Conservation (phyloP, 2,888 invertebrate genomes). For the Philereme vetulata region DNA sequence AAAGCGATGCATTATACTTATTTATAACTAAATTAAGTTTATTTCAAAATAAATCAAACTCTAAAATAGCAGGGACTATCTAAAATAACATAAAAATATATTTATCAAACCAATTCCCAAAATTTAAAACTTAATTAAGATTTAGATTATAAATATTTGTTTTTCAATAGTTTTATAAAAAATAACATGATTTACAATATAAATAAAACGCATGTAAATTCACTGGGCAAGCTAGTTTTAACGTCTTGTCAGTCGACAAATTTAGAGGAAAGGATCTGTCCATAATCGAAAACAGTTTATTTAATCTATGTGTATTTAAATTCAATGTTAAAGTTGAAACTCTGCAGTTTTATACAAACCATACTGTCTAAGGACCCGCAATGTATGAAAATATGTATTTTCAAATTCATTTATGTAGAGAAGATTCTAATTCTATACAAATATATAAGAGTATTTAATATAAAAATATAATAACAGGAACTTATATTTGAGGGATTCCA, state of each 20-base stretch:
- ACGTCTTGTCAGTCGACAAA: too few relatives aligned
- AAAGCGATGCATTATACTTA: slow-evolving; percentile 2
- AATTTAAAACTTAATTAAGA: slow-evolving; percentile 4
- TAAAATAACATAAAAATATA: slow-evolving; percentile 9
- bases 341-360: too few relatives aligned
- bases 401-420: too few relatives aligned
- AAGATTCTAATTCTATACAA: not conserved
- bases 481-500: slow-evolving; percentile 12
- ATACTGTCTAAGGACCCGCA: too few relatives aligned
- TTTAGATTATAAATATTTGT: not conserved
- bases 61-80: not conserved
- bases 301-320: not conserved
- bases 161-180: slow-evolving; percentile 7
- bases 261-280: too few relatives aligned
- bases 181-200: slow-evolving; percentile 14
- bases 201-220: slow-evolving; percentile 14
- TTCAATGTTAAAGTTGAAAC: too few relatives aligned
- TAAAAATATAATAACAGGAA: slow-evolving; percentile 25
- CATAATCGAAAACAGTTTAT: too few relatives aligned
- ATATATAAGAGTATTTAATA: slow-evolving; percentile 21
- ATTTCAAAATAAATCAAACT: not conserved
- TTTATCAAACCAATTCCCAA: slow-evolving; percentile 9
- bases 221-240: slow-evolving; percentile 4
- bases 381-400: too few relatives aligned
- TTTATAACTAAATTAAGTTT: not conserved